Conservation (phyloP, 92 coral and sea anemone genomes). For the Parazoanthus atlanticus region DNA sequence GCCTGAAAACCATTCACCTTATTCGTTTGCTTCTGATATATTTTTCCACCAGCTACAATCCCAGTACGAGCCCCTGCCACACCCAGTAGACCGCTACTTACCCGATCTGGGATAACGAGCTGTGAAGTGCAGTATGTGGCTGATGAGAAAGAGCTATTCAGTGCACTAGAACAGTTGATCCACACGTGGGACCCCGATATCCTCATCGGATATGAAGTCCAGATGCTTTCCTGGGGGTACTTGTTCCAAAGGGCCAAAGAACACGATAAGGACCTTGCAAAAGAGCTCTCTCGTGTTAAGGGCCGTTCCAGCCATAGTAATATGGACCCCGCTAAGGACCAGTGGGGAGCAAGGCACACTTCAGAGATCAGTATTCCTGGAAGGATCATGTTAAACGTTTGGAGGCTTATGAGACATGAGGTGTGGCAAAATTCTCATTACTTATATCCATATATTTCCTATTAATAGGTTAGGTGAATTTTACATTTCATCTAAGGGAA, state of each 20-base stretch:
- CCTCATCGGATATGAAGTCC: conserved; percentile 90
- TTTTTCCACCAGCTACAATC: not conserved
- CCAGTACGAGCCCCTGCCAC: not conserved
- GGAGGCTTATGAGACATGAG: conserved; percentile 99
- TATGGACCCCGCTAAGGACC: conserved; percentile 92
- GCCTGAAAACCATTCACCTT: not conserved
- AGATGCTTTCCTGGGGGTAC: conserved; percentile 98
- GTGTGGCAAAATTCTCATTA: conserved; percentile 26
- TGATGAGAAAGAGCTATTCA: conserved; percentile 79
- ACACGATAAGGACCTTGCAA: conserved; percentile 84
- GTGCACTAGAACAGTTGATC: conserved; percentile 68
- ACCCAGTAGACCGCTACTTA: conserved; percentile 4
- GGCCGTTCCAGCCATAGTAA: conserved; percentile 84
- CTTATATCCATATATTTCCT: not conserved
- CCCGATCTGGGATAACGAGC: conserved; percentile 63
- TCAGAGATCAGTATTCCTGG: conserved; percentile 92
- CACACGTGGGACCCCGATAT: conserved; percentile 95
- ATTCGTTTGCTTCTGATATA: not conserved
- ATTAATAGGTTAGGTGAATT: too few species aligned
- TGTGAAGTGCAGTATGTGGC: conserved; percentile 63
- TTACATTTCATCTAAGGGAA: too few species aligned
- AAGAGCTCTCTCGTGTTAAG: conserved; percentile 80
- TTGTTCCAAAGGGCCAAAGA: conserved; percentile 86
- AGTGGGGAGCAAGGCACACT: conserved; percentile 91
- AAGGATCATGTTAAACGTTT: conserved; percentile 86